Percentiles rank a stretch among this genome's conserved stretches.
Conservation (phyloP, 2,113 vertebrate genomes). For the Otis tarda region DNA sequence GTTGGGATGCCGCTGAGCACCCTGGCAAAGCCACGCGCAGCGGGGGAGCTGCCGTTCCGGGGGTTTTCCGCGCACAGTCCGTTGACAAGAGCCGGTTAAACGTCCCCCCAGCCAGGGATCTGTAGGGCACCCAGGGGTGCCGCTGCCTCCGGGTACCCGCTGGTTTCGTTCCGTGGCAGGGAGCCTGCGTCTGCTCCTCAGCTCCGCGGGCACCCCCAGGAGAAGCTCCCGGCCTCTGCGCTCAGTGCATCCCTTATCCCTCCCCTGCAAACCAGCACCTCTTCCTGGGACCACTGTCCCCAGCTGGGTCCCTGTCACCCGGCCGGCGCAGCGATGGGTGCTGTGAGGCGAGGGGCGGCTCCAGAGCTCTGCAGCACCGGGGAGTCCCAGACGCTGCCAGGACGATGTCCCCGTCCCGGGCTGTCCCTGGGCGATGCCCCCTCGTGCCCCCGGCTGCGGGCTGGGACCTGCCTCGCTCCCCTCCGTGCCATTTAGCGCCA, state of each 20-base stretch:
- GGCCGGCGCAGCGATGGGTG: fast-evolving
- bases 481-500: too few relatives aligned
- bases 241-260: fast-evolving
- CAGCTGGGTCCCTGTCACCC: background rate
- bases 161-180: background rate
- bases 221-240: fast-evolving
- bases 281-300: fast-evolving
- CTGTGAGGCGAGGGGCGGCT: background rate
- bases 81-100: fast-evolving
- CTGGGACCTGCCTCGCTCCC: background rate
- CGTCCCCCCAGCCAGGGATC: background rate
- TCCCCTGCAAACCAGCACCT: background rate
- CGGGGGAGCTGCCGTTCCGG: fast-evolving
- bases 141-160: slow-evolving; percentile 4
- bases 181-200: background rate
- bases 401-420: fast-evolving
- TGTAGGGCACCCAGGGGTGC: slow-evolving; percentile 31
- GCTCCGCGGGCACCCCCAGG: background rate
- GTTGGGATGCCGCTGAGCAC: background rate
- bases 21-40: background rate
- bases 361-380: background rate
- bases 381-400: too few relatives aligned
- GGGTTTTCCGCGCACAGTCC: background rate
- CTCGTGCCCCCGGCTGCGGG: too few relatives aligned
- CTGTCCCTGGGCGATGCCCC: background rate